Conservation (phyloP, 2,797 vertebrate species). For the Falco peregrinus region DNA sequence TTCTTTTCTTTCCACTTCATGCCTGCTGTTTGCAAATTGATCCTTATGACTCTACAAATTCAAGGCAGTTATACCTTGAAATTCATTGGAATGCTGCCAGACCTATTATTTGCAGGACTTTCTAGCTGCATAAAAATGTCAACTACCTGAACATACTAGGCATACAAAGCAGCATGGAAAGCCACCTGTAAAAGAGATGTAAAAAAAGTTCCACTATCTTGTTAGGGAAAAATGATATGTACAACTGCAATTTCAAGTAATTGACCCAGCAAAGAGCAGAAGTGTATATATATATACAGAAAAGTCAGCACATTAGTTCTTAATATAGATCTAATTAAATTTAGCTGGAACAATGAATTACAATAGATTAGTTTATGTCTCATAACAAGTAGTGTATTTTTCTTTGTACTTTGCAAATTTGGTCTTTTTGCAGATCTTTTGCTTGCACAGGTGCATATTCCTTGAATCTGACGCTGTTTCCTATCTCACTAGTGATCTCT, state of each 20-base stretch:
- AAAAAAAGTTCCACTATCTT: neutral
- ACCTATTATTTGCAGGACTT: neutral
- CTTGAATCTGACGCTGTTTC: neutral
- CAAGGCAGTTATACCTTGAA: neutral
- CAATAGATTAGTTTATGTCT: neutral
- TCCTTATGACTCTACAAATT: neutral
- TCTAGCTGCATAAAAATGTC: neutral
- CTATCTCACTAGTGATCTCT: accelerated
- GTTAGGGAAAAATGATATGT: neutral
- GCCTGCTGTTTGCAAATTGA: neutral
- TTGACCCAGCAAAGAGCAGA: neutral
- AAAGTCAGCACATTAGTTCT: neutral
- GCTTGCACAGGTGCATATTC: neutral
- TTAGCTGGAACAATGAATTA: neutral
- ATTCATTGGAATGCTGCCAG: neutral
- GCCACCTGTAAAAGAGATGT: neutral
- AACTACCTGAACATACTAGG: neutral
- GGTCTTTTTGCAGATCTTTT: neutral
- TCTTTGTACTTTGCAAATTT: neutral
- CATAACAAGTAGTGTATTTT: neutral
- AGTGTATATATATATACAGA: neutral
- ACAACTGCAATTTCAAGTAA: neutral
- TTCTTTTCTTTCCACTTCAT: neutral
- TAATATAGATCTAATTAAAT: neutral
- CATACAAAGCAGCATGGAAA: neutral